phyloP scores from a whole-genome alignment of 2,113 vertebrate species.

The Lasiurus cinereus region DNA sequence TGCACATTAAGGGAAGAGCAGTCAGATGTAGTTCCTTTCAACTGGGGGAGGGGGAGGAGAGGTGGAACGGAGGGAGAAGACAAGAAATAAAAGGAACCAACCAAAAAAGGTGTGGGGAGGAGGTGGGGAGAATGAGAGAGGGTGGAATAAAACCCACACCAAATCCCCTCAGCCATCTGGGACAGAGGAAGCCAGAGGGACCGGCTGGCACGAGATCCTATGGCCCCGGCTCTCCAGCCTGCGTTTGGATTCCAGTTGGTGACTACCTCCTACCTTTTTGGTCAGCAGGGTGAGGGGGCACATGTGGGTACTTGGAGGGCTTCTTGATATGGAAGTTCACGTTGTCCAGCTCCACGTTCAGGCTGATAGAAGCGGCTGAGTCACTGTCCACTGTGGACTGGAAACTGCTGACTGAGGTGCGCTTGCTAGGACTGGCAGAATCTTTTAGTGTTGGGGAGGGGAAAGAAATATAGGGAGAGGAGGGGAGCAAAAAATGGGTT shows the following conservation, averaged over 20 bases:
- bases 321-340: constrained; percentile 99
- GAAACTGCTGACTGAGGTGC: constrained; percentile 99
- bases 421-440: constrained; percentile 98
- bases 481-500: constrained; percentile 86
- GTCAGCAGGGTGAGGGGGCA: constrained; percentile 94
- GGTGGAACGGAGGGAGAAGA: constrained; percentile 77
- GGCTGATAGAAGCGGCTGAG: constrained; percentile 98
- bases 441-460: constrained; percentile 90
- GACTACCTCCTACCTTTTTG: constrained; percentile 95
- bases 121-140: constrained; percentile 57
- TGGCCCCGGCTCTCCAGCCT: constrained; percentile 83
- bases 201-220: constrained; percentile 68
- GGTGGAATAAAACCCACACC: constrained; percentile 71
- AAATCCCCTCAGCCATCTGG: constrained; percentile 64
- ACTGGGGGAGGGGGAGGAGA: constrained; percentile 51
- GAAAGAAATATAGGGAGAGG: constrained; percentile 88
- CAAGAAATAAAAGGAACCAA: constrained; percentile 75
- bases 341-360: constrained; percentile 99
- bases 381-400: constrained; percentile 99
- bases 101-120: constrained; percentile 63
- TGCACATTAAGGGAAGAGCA: constrained; percentile 86
- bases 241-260: constrained; percentile 81
- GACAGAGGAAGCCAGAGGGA: constrained; percentile 71
- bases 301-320: constrained; percentile 98
- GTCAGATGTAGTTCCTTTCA: constrained; percentile 67